Conservation (phyloP, 1,140 invertebrate species). For the Meloidogyne exigua region DNA sequence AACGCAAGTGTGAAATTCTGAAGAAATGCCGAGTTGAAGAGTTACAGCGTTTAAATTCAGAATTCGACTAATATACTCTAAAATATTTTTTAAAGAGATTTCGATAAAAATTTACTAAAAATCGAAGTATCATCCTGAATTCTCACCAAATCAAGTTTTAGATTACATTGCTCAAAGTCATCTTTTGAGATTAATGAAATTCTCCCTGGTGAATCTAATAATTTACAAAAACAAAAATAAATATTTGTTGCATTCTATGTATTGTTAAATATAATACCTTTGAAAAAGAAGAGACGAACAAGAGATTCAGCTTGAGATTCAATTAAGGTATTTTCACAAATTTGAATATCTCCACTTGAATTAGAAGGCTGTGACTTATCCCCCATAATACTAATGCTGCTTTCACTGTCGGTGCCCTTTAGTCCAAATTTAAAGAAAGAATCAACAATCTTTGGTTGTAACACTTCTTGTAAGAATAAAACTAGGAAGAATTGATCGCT, state of each 20-base stretch:
- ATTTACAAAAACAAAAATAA: not conserved
- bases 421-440: slow-evolving; percentile 15
- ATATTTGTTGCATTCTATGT: not conserved
- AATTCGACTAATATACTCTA: slow-evolving; percentile 14
- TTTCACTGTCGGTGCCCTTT: not conserved
- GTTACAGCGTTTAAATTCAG: slow-evolving; percentile 17
- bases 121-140: slow-evolving; percentile 21
- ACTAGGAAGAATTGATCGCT: slow-evolving; percentile 19
- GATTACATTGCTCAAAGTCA: slow-evolving; percentile 2
- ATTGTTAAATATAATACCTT: not conserved
- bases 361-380: not conserved
- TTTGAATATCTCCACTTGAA: not conserved
- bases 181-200: not conserved
- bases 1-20: slow-evolving; percentile 7
- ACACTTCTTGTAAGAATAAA: slow-evolving; percentile 6
- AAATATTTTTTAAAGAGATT: not conserved
- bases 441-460: slow-evolving; percentile 13
- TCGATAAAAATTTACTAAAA: slow-evolving; percentile 1
- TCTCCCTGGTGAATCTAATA: slow-evolving; percentile 4
- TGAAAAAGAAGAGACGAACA: slow-evolving; percentile 21
- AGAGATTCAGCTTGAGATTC: slow-evolving; percentile 20
- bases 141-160: slow-evolving; percentile 11
- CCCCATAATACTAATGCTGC: not conserved
- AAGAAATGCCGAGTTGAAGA: not conserved
- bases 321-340: not conserved